phyloP scores from a whole-genome alignment of 1,140 invertebrate genomes.

The Leptinotarsa undecemlineata region DNA sequence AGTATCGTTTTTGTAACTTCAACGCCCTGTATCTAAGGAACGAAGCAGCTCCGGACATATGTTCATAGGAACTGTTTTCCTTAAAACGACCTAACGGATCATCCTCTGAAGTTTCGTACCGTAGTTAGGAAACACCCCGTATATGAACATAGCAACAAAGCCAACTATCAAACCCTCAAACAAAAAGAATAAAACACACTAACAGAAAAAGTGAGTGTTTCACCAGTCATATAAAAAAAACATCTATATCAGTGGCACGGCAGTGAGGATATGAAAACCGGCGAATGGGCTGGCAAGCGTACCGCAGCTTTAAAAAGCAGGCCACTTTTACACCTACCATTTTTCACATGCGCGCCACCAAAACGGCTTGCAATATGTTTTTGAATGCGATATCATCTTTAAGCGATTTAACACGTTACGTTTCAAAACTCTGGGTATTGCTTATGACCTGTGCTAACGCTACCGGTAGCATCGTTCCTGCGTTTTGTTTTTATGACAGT shows the following conservation, averaged over 20 bases:
- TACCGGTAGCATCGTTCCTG: neutral
- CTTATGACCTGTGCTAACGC: constrained; percentile 7
- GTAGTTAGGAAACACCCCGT: too few species aligned
- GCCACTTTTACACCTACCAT: constrained; percentile 46
- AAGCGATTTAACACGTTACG: constrained; percentile 45
- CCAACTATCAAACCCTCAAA: constrained; percentile 16
- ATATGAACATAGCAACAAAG: neutral
- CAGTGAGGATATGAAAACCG: constrained; percentile 34
- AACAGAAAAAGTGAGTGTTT: constrained; percentile 33
- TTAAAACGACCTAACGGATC: too few species aligned
- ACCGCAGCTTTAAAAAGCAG: constrained; percentile 50
- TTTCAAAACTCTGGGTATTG: neutral
- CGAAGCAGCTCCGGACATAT: too few species aligned
- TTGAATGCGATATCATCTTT: constrained; percentile 50
- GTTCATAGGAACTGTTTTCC: too few species aligned
- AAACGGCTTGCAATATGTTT: constrained; percentile 44
- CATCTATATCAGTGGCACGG: constrained; percentile 41
- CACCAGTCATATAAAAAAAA: constrained; percentile 29
- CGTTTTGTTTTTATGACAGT: constrained; percentile 16
- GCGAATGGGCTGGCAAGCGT: constrained; percentile 35
- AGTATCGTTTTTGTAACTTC: too few species aligned
- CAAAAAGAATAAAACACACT: constrained; percentile 28
- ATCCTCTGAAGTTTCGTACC: too few species aligned
- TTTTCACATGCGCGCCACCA: constrained; percentile 45
- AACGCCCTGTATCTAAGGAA: too few species aligned